Conservation (phyloP, 2,113 vertebrate genomes). For the Merops nubicus region DNA sequence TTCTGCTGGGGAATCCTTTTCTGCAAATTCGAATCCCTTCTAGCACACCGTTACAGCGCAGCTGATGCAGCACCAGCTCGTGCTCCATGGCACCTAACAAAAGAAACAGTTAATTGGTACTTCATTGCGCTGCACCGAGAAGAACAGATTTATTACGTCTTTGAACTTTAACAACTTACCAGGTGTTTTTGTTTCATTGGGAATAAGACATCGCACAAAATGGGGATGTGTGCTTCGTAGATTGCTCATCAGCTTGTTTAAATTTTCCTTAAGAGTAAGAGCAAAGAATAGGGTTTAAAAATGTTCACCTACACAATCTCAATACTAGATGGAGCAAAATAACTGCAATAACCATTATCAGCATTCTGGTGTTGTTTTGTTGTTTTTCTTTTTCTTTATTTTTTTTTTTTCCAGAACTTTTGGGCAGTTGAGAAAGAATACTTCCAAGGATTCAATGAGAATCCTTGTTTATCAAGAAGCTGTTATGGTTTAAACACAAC, state of each 20-base stretch:
- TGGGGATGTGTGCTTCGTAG: slow-evolving; percentile 62
- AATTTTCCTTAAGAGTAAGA: slow-evolving; percentile 53
- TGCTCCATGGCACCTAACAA: slow-evolving; percentile 66
- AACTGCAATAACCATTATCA: neutral
- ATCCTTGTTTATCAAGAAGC: neutral
- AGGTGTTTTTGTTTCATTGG: slow-evolving; percentile 65
- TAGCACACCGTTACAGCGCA: slow-evolving; percentile 46
- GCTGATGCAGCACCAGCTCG: slow-evolving; percentile 56
- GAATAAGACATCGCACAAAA: slow-evolving; percentile 63
- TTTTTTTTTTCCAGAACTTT: neutral
- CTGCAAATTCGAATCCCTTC: slow-evolving; percentile 65
- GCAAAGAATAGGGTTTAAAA: neutral
- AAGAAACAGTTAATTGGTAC: neutral
- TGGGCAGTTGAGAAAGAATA: neutral
- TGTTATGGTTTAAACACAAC: too few species aligned
- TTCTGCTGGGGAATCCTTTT: slow-evolving; percentile 60
- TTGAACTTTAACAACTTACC: slow-evolving; percentile 26
- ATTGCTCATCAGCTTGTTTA: slow-evolving; percentile 67
- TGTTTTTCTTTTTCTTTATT: too few species aligned
- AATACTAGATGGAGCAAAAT: neutral
- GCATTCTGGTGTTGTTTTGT: too few species aligned
- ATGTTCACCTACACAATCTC: neutral
- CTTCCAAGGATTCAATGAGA: neutral
- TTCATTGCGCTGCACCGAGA: neutral
- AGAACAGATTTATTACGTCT: neutral